phyloP scores from a whole-genome alignment of 2,797 vertebrate genomes.

The Malacoraja senta region DNA sequence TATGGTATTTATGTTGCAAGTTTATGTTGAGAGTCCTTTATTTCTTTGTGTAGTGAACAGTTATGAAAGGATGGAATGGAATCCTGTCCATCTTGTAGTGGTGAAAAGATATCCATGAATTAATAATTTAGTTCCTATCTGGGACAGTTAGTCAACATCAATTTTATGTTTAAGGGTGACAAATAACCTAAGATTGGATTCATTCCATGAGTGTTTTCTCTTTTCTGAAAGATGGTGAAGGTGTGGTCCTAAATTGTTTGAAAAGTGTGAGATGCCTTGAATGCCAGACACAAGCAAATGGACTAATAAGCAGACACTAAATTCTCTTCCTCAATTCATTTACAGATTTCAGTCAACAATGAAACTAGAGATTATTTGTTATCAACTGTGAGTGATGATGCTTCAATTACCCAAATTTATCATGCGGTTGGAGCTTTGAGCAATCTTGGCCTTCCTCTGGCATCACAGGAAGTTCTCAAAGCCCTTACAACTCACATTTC shows the following conservation, averaged over 20 bases:
- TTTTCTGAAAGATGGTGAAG: not conserved
- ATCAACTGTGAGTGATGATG: constrained; percentile 88
- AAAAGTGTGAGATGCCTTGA: not conserved
- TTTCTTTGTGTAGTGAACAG: not conserved
- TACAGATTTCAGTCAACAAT: constrained; percentile 81
- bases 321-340: not conserved
- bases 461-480: constrained; percentile 81
- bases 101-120: not conserved
- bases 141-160: not conserved
- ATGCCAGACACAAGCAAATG: not conserved
- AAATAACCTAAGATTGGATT: not conserved
- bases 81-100: not conserved
- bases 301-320: not conserved
- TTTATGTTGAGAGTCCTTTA: not conserved
- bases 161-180: not conserved
- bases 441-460: constrained; percentile 78
- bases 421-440: constrained; percentile 80
- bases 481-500: constrained; percentile 80
- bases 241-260: not conserved
- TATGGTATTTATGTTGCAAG: not conserved
- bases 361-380: constrained; percentile 89
- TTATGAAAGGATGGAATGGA: not conserved
- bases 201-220: not conserved
- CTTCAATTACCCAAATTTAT: constrained; percentile 80
- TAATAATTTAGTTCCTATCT: not conserved